phyloP scores from a whole-genome alignment of 2,888 invertebrate genomes.

The Campaea margaritaria region DNA sequence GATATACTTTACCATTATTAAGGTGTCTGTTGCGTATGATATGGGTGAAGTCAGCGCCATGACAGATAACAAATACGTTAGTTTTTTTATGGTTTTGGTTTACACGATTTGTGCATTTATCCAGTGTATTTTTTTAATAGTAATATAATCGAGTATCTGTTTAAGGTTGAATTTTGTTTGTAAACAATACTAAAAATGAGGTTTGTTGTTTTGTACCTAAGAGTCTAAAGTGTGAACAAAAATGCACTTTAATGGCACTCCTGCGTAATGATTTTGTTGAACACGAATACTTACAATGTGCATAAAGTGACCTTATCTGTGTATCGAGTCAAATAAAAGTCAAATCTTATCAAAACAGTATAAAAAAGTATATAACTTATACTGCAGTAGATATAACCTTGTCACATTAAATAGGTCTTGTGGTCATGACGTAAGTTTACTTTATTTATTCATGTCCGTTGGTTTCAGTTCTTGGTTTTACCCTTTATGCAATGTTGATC shows the following conservation, averaged over 20 bases:
- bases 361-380: background rate
- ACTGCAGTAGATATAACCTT: constrained; percentile 43
- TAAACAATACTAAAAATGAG: too few relatives aligned
- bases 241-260: background rate
- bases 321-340: constrained; percentile 62
- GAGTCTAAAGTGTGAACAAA: too few relatives aligned
- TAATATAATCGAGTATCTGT: too few relatives aligned
- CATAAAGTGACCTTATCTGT: constrained; percentile 41
- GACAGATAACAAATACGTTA: constrained; percentile 22
- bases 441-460: constrained; percentile 46
- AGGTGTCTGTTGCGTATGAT: constrained; percentile 18
- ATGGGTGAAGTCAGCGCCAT: constrained; percentile 58
- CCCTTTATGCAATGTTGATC: constrained; percentile 15
- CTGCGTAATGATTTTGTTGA: constrained; percentile 1
- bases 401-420: constrained; percentile 41
- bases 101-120: too few relatives aligned
- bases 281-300: background rate
- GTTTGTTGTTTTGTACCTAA: too few relatives aligned
- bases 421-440: constrained; percentile 44
- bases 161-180: too few relatives aligned
- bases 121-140: too few relatives aligned
- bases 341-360: constrained; percentile 52
- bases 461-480: constrained; percentile 23
- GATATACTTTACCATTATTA: background rate
- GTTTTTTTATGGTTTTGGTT: background rate